These are phyloP conservation scores for Cryptoblepharus egeriae DNA, from an alignment of 2,797 vertebrate genomes.

Conservation along the genomic window DNA sequence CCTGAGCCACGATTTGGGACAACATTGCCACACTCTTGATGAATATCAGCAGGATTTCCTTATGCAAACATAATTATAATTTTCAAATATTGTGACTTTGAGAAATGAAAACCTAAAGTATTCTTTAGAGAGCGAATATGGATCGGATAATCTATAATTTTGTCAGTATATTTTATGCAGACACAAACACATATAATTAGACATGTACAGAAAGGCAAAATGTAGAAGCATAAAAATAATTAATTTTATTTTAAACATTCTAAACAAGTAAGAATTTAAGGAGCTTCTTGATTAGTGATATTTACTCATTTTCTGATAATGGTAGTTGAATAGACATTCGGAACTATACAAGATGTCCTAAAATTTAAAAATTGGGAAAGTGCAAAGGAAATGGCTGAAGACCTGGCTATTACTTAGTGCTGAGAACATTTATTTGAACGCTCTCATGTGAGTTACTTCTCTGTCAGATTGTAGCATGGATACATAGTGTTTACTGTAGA, in stretches of 20 bases:
- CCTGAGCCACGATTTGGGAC: neutral
- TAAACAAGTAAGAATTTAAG: neutral
- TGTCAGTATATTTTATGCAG: conserved; percentile 25
- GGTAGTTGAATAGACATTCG: neutral
- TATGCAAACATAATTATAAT: conserved; percentile 24
- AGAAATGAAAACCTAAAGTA: neutral
- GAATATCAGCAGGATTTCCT: conserved; percentile 8
- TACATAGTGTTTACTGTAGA: neutral
- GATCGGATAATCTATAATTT: conserved; percentile 31
- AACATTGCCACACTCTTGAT: neutral
- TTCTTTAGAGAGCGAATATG: conserved; percentile 5
- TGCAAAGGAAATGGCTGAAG: neutral
- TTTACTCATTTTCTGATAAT: neutral
- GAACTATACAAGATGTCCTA: neutral
- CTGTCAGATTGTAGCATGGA: neutral
- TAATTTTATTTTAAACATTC: neutral
- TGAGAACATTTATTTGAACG: neutral
- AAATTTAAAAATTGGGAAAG: neutral
- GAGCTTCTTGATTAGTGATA: neutral
- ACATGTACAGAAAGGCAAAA: conserved; percentile 27
- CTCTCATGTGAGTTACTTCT: neutral
- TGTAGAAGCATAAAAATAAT: neutral
- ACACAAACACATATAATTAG: conserved; percentile 17
- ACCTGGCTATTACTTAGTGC: neutral
- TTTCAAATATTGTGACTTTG: conserved; percentile 4